Base-by-base conservation (phyloP, 2,888 invertebrate genomes). In the Stegophylla sp. region DNA sequence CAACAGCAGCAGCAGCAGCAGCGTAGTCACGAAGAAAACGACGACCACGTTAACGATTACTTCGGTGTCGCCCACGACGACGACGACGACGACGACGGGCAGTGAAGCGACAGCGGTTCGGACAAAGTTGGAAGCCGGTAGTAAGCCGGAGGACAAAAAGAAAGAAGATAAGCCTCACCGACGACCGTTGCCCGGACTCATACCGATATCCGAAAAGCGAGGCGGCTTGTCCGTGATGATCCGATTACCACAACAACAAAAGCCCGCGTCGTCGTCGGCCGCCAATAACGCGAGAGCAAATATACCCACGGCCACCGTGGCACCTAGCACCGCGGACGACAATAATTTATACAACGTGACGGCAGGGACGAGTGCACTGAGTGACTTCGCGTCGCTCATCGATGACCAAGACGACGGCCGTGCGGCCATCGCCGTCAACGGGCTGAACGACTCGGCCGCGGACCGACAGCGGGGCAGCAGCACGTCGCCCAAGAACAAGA, bases 401-500 rank as follows among this genome's bases (percentile, higher is more conserved):
- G 84, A 84, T 53, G 84, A 83, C 15, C 17, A 17, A 83, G 56
- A 82, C 83, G 34, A 28, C 51, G 15, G 20, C 13, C 0, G 53
- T 5, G 4, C 5, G 67, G 48, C 48, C 28, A 26, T n/a, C 20
- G 69, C 23, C 48, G 20, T 20, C 10, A n/a, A 0, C 34, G 12
- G 15, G 26, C 51, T 15, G n/a, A 34, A 9, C 56, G 17, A 28
- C 7, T 3, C 15, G 15, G 15, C 23, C 34, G 56, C 20, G n/a
- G 12, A 82, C 34, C 41, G 61, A 1, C 67, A 28, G 34, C n/a
- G 15, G 51, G 45, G 84, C n/a, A 83, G 81, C 76, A 84, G 83
- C 66, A 82, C 71, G 72, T 84, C 86, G 26, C 88, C 89, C 84
- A 89, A 89, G 84, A 91, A 91, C 87, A 92, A 92, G 86, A 92